Conservation (phyloP, 2,888 invertebrate species). For the Drosophila multiciliata region DNA sequence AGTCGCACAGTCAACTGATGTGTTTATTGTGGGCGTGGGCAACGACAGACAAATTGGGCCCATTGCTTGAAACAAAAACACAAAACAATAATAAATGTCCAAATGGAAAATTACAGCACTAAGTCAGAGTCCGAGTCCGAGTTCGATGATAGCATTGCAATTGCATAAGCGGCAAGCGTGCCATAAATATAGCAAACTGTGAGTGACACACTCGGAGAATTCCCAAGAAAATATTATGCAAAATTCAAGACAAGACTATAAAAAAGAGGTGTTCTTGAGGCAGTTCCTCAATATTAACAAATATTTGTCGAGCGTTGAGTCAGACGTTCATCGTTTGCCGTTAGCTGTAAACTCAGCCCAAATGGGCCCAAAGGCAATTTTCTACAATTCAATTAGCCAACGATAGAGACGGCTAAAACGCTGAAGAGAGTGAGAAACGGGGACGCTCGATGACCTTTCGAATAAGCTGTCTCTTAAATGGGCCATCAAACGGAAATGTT, state of each 20-base stretch:
- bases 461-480: constrained; percentile 17
- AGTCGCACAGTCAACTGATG: constrained; percentile 6
- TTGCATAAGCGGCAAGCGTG: constrained; percentile 56
- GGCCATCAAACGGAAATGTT: constrained; percentile 49
- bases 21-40: constrained; percentile 35
- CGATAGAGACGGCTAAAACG: neutral
- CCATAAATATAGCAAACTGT: constrained; percentile 38
- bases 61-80: constrained; percentile 12
- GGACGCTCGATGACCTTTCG: constrained; percentile 17
- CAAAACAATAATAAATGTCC: constrained; percentile 12
- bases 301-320: constrained; percentile 42
- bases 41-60: constrained; percentile 43
- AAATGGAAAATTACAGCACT: constrained; percentile 48
- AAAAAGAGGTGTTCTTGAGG: constrained; percentile 32
- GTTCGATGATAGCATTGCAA: constrained; percentile 26
- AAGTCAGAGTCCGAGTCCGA: constrained; percentile 13
- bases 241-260: constrained; percentile 36
- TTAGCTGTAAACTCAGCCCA: constrained; percentile 18
- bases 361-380: constrained; percentile 40
- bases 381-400: constrained; percentile 54
- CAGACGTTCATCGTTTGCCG: constrained; percentile 16
- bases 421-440: neutral
- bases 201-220: constrained; percentile 47
- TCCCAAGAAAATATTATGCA: constrained; percentile 51
- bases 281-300: constrained; percentile 49